Percentiles rank a stretch among this genome's conserved stretches.
Conservation (phyloP, 1,140 invertebrate genomes). For the Onthophagus taurus region DNA sequence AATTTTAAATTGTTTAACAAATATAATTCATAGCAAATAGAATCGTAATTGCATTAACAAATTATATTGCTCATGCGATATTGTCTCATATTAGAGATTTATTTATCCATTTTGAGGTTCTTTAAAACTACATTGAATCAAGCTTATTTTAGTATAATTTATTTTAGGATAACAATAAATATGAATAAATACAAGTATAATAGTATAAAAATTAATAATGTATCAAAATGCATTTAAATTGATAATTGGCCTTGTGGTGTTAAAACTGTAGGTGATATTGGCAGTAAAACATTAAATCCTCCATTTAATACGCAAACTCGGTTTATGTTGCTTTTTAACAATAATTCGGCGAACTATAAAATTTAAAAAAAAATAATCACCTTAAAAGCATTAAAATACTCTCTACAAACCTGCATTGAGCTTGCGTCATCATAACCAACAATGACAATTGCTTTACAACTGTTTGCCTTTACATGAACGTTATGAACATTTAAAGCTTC, state of each 20-base stretch:
- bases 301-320: constrained; percentile 65
- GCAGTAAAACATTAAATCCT: constrained; percentile 54
- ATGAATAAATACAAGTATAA: too few species aligned
- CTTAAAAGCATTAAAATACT: constrained; percentile 40
- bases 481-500: constrained; percentile 53
- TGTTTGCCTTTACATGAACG: constrained; percentile 45
- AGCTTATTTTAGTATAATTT: too few species aligned
- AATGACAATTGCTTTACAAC: constrained; percentile 64
- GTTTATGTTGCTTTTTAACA: constrained; percentile 54
- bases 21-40: too few species aligned
- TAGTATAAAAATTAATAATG: too few species aligned
- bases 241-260: constrained; percentile 18
- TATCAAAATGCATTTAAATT: not conserved
- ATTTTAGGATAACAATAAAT: not conserved
- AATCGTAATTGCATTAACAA: too few species aligned
- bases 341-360: constrained; percentile 59
- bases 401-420: constrained; percentile 64
- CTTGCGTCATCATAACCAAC: constrained; percentile 66
- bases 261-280: constrained; percentile 52
- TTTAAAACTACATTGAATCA: too few species aligned
- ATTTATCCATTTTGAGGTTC: too few species aligned
- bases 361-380: constrained; percentile 13
- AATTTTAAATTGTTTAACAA: too few species aligned
- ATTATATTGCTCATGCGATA: too few species aligned
- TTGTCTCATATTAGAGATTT: too few species aligned